Base-by-base conservation (phyloP, 1,140 invertebrate genomes). In the Trichogramma pretiosum region DNA sequence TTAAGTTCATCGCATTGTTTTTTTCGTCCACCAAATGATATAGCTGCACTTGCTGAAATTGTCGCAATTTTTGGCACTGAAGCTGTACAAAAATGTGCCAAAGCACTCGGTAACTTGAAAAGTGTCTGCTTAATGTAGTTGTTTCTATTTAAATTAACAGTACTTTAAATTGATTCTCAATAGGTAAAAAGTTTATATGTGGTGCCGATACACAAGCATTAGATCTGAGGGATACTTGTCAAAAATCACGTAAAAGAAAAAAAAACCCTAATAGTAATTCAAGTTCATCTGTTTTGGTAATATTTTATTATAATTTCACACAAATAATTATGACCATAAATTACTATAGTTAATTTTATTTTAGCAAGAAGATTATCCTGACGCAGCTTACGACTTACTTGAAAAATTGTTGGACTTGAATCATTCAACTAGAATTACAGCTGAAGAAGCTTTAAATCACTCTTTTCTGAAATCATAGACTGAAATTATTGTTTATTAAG, bases 1-100 rank as follows among this genome's bases (percentile, higher is more conserved):
- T 69, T 93, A 7, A 85, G 82, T 57, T 80, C 81, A 16, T 79
- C 85, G 3, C 89, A 88, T 72, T 87, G 87, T 22, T 88, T 93
- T 63, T 90, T 93, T 61, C 79, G 82, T 49, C 84, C 85, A 7
- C 77, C 81, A 30, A 87, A 91, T 67, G 88, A 91, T 61, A 70
- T 84, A 38, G 80, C 82, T 19, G 85, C 87, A 23, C 67, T 93
- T 23, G 84, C 86, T 38, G 89, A 93, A 75, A 84, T 93, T 38
- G 81, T 83, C 3, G 81, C 82, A 21, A 69, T 93, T 50, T 84
- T 94, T 62, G 89, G 90, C 1, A 80, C 78, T 36, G 72, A 74
- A 11, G 68, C 76, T 53, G 75, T 93, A 43, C 75, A 81, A 50
- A 72, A 81, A 48, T 78, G 83, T 35, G 86, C 89, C 0, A 56